phyloP scores from a whole-genome alignment of 2,113 vertebrate species.

The Polyodon spathula region DNA sequence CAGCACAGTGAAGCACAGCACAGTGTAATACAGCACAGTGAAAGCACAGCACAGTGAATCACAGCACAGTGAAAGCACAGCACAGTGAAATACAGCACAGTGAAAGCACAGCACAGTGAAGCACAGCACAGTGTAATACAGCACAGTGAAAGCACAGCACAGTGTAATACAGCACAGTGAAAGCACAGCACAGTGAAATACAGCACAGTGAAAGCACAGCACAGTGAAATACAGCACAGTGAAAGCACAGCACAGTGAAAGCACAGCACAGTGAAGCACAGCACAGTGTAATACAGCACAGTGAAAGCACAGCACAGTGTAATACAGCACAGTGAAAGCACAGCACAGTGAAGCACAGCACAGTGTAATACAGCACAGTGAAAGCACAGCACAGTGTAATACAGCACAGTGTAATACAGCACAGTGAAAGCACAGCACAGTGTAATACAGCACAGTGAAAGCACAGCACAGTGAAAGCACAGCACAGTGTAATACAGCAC shows the following conservation, averaged over 20 bases:
- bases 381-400: neutral
- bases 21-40: too few relatives aligned
- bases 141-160: neutral
- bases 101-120: too few relatives aligned
- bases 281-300: conserved; percentile 9
- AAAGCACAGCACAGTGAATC: too few relatives aligned
- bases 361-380: conserved; percentile 8
- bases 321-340: conserved; percentile 1
- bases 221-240: neutral
- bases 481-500: too few relatives aligned
- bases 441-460: conserved; percentile 9
- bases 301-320: conserved; percentile 9
- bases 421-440: conserved; percentile 10
- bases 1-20: too few relatives aligned
- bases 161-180: neutral
- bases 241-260: too few relatives aligned
- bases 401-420: too few relatives aligned
- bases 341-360: conserved; percentile 4
- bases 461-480: too few relatives aligned
- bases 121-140: neutral
- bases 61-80: too few relatives aligned
- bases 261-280: conserved; percentile 11
- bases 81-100: conserved; percentile 1
- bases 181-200: conserved; percentile 5
- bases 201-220: conserved; percentile 1